Evolutionary conservation across 2,888 invertebrate genomes (phyloP).

Genomic region (Nebria brevicollis): DNA sequence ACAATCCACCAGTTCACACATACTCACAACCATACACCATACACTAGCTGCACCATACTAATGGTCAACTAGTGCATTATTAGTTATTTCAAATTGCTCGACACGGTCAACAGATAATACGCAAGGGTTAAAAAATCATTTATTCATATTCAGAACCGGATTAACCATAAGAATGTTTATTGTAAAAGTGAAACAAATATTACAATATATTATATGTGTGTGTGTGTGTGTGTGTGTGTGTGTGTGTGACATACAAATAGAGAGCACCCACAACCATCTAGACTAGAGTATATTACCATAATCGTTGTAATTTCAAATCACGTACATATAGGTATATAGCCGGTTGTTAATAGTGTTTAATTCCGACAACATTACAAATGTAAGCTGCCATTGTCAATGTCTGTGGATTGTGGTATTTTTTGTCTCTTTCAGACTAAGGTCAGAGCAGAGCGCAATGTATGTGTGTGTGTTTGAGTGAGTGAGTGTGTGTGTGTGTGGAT

Average conservation of each 20-base stretch:
- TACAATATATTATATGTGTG: too few relatives aligned
- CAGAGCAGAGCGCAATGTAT: too few relatives aligned
- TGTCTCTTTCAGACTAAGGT: not conserved
- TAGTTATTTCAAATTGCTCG: not conserved
- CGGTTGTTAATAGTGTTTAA: constrained; percentile 42
- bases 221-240: too few relatives aligned
- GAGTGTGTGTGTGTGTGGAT: not conserved
- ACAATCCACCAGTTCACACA: not conserved
- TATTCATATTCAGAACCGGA: too few relatives aligned
- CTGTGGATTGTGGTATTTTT: not conserved
- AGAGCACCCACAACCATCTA: not conserved
- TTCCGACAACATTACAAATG: constrained; percentile 28
- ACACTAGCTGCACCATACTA: not conserved
- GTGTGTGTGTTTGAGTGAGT: too few relatives aligned
- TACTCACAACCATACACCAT: not conserved
- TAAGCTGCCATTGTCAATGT: constrained; percentile 12
- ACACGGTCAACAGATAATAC: not conserved
- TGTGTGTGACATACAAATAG: too few relatives aligned
- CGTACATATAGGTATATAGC: constrained; percentile 38
- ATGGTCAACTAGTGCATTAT: not conserved
- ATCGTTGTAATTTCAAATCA: constrained; percentile 44
- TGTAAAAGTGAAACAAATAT: too few relatives aligned
- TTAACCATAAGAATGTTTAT: too few relatives aligned
- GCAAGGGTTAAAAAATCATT: not conserved
- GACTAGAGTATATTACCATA: constrained; percentile 37